A percentile compares a stretch with the other conserved stretches of the same genome.
These are phyloP conservation scores for Smutsia temminckii DNA, from an alignment of 2,797 vertebrate species.

Conservation along the genomic window DNA sequence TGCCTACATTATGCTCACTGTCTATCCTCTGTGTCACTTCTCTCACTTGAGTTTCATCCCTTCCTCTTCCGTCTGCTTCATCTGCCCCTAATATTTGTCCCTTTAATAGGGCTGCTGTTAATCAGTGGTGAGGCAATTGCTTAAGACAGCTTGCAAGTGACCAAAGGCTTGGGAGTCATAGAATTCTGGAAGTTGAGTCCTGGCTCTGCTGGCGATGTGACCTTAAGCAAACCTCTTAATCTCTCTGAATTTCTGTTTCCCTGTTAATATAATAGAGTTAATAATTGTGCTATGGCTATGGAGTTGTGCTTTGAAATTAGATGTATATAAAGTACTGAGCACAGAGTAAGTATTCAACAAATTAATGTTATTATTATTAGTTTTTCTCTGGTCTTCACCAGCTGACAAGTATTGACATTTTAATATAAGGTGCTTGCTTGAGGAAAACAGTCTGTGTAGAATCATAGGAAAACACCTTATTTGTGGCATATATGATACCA, in stretches of 20 bases:
- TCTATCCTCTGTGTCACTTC: neutral
- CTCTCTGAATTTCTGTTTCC: neutral
- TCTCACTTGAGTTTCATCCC: neutral
- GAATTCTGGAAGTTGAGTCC: neutral
- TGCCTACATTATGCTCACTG: neutral
- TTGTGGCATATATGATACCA: neutral
- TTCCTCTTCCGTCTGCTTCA: neutral
- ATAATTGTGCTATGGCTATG: neutral
- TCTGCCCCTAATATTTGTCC: neutral
- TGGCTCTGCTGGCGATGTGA: neutral
- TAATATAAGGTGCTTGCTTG: neutral
- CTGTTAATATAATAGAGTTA: neutral
- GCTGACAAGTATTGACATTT: neutral
- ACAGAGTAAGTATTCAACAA: neutral
- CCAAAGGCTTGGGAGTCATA: neutral
- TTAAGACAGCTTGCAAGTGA: neutral
- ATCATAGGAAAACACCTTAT: neutral
- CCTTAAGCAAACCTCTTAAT: neutral
- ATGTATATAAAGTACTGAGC: neutral
- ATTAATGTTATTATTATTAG: neutral
- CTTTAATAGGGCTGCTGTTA: neutral
- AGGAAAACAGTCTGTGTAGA: neutral
- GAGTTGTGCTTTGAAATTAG: neutral
- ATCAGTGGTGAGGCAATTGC: neutral
- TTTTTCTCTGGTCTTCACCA: neutral